Evolutionary conservation across 2,113 vertebrate species (phyloP).

Genomic region (Pelecanoides urinatrix): DNA sequence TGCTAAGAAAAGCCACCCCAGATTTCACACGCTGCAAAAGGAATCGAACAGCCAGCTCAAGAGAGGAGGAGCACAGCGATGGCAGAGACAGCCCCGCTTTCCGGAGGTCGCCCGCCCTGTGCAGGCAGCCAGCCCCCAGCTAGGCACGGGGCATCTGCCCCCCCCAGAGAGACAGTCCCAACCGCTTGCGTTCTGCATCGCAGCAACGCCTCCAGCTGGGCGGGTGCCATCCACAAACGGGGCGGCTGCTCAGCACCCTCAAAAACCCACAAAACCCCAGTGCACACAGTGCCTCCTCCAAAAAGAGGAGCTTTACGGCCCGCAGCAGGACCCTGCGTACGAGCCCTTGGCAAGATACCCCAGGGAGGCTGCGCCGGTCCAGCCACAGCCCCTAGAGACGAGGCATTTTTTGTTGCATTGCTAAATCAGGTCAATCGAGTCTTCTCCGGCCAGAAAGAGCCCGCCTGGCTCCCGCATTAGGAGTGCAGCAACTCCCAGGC

Average conservation of each 20-base stretch:
- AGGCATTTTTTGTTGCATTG: not conserved
- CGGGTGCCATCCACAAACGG: not conserved
- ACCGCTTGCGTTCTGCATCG: not conserved
- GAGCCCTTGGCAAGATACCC: fast-evolving
- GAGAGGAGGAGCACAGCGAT: not conserved
- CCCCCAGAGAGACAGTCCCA: too few relatives aligned
- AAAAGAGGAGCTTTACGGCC: not conserved
- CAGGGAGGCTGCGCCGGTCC: fast-evolving
- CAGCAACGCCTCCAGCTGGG: not conserved
- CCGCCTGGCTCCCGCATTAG: not conserved
- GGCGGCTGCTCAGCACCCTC: fast-evolving
- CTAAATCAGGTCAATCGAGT: not conserved
- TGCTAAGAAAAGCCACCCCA: not conserved
- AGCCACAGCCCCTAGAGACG: not conserved
- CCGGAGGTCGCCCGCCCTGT: not conserved
- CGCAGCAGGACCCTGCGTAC: fast-evolving
- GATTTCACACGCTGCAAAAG: not conserved
- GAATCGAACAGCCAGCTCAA: too few relatives aligned
- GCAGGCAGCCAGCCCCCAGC: not conserved
- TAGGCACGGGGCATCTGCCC: fast-evolving
- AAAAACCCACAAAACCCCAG: not conserved
- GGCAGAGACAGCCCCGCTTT: not conserved
- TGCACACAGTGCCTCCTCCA: fast-evolving
- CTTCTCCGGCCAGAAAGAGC: not conserved
- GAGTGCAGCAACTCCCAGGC: fast-evolving